Conservation (phyloP, 1,140 invertebrate genomes). For the Drosophila gunungcola region DNA sequence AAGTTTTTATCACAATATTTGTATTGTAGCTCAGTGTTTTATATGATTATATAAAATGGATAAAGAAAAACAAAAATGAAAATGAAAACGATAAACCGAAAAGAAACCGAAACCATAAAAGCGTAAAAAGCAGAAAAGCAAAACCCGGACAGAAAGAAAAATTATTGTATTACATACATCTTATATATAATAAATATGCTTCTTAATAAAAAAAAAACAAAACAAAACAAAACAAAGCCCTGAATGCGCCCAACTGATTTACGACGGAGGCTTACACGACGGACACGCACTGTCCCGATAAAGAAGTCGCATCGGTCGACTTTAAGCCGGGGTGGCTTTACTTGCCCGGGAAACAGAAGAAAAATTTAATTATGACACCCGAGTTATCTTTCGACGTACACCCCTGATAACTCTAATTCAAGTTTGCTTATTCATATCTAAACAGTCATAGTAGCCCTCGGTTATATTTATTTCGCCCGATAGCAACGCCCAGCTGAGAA, state of each 20-base stretch:
- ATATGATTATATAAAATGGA: slow-evolving; percentile 84
- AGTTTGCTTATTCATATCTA: slow-evolving; percentile 55
- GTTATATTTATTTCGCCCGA: slow-evolving; percentile 43
- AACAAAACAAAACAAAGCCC: slow-evolving; percentile 59
- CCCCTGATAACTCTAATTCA: slow-evolving; percentile 65
- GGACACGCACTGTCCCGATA: slow-evolving; percentile 40
- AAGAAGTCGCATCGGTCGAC: slow-evolving; percentile 48
- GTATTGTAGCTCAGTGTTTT: slow-evolving; percentile 85
- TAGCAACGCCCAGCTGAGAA: slow-evolving; percentile 17
- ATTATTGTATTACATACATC: slow-evolving; percentile 84
- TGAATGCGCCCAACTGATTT: slow-evolving; percentile 60
- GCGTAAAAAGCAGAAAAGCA: slow-evolving; percentile 41
- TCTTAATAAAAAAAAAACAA: slow-evolving; percentile 76
- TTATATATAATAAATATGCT: slow-evolving; percentile 84
- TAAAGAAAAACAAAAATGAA: slow-evolving; percentile 57
- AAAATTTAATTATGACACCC: slow-evolving; percentile 80
- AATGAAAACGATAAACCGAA: slow-evolving; percentile 47
- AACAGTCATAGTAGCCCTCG: slow-evolving; percentile 42
- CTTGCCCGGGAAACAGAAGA: slow-evolving; percentile 32
- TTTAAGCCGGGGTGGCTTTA: slow-evolving; percentile 64
- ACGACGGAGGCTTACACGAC: slow-evolving; percentile 56
- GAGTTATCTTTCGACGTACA: slow-evolving; percentile 74
- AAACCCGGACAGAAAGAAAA: slow-evolving; percentile 68
- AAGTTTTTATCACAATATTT: slow-evolving; percentile 85
- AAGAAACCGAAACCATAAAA: slow-evolving; percentile 62